Evolutionary conservation across 2,113 vertebrate species (phyloP), one percentile per base, ranked within the genome.

Genomic region (Anarrhichthys ocellatus): DNA sequence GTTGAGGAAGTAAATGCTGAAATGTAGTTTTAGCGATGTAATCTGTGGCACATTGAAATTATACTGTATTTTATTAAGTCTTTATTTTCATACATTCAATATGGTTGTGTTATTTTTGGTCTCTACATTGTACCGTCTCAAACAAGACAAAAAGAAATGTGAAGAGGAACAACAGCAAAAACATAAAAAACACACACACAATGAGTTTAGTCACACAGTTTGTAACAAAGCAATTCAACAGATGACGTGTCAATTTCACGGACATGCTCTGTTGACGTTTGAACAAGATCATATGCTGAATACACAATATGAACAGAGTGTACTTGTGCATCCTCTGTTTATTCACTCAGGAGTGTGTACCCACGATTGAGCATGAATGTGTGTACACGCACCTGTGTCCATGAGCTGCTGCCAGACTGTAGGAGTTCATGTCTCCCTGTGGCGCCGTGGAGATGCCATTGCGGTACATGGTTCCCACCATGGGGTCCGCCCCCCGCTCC

Each of bases 341-440:
- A 15, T 56, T 22, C 27, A 13, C n/a, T 24, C 34, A 2, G 48
- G 36, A 42, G 46, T 40, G 29, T 74, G 61, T 74, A 50, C n/a
- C 56, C 4, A 6, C 50, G 73, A 73, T 29, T 64, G 54, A 88
- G 68, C 50, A 38, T 44, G 4, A 40, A 61, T 32, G 42, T 58
- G 18, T 40, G 65, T 71, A 32, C 40, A 96, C 96, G 95, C 96
- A 99, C 98, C 98, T 98, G 96, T 99, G 98, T 91, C 98, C 98
- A 44, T 99, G 98, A 73, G 98, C 97, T 76, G 98, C 98, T 9
- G 98, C 98, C 95, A 99, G 96, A 95, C 98, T 99, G 95, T 97
- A 99, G 80, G 98, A 98, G 93, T 98, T 99, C 98, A 99, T 98
- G 93, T 99, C 97, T 67, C 98, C 98, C 93, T 98, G 97, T 15